Conservation (phyloP, 2,797 vertebrate species). For the Xiphophorus birchmanni region DNA sequence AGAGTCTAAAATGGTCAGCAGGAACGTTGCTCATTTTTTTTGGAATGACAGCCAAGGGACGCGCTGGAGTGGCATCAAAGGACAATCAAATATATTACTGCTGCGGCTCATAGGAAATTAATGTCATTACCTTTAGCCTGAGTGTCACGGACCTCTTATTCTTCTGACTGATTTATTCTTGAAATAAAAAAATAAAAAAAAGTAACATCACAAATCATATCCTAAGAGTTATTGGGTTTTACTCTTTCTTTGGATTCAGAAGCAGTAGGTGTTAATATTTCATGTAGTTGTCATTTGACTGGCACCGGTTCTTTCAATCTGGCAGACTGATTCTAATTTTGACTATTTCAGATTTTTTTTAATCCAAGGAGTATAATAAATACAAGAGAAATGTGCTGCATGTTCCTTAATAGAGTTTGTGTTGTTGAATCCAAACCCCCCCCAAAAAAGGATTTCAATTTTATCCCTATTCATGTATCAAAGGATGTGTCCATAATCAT, state of each 20-base stretch:
- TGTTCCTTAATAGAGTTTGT: not conserved
- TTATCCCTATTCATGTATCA: not conserved
- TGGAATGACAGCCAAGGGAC: not conserved
- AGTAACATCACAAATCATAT: not conserved
- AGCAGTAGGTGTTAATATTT: not conserved
- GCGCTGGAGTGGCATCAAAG: not conserved
- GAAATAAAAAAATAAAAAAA: not conserved
- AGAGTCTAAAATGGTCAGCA: not conserved
- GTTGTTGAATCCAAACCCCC: not conserved
- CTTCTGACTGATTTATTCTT: not conserved
- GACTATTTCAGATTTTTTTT: not conserved
- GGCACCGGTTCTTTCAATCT: not conserved
- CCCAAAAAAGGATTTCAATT: not conserved
- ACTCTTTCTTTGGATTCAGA: not conserved
- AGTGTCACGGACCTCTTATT: constrained; percentile 8
- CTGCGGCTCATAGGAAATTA: constrained; percentile 18
- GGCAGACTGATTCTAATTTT: not conserved
- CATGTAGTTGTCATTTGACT: not conserved
- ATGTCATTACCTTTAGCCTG: constrained; percentile 9
- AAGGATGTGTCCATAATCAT: not conserved
- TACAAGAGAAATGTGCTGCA: not conserved
- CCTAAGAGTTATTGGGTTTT: not conserved
- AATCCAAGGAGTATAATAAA: not conserved
- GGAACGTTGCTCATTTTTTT: not conserved
- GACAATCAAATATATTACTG: constrained; percentile 14